These are phyloP conservation scores for Herpailurus yagouaroundi DNA, from an alignment of 2,113 vertebrate genomes.

Conservation along the genomic window DNA sequence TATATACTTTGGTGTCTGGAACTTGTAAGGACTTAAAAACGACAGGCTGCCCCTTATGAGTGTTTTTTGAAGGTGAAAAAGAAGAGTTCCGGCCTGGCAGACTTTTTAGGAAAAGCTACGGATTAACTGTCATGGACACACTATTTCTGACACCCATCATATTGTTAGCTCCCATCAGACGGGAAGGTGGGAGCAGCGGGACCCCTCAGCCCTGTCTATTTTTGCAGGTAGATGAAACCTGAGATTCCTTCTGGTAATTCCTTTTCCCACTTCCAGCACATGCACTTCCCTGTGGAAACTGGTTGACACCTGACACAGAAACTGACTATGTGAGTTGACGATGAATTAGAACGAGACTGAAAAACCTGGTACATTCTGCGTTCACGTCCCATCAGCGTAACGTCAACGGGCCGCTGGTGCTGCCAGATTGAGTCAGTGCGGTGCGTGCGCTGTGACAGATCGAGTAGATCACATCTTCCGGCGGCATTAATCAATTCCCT, in stretches of 20 bases:
- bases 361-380: rapidly evolving
- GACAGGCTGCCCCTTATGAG: not conserved
- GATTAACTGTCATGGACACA: not conserved
- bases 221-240: not conserved
- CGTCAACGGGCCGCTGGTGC: not conserved
- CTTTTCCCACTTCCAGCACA: too few species aligned
- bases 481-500: not conserved
- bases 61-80: not conserved
- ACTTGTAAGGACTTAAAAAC: not conserved
- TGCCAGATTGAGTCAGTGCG: not conserved
- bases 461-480: not conserved
- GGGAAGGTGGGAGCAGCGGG: not conserved
- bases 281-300: not conserved
- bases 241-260: not conserved
- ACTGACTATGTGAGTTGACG: not conserved
- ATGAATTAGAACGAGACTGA: not conserved
- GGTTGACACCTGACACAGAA: not conserved
- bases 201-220: not conserved
- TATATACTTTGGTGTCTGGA: not conserved
- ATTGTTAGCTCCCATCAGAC: not conserved
- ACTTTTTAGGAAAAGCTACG: not conserved
- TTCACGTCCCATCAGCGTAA: not conserved
- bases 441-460: not conserved
- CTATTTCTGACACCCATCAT: not conserved
- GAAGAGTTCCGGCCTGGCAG: not conserved